Percentiles rank a stretch among this genome's conserved stretches.
Evolutionary conservation across 2,797 vertebrate genomes (phyloP).

Genomic region (Spinibarbus caldwelli): DNA sequence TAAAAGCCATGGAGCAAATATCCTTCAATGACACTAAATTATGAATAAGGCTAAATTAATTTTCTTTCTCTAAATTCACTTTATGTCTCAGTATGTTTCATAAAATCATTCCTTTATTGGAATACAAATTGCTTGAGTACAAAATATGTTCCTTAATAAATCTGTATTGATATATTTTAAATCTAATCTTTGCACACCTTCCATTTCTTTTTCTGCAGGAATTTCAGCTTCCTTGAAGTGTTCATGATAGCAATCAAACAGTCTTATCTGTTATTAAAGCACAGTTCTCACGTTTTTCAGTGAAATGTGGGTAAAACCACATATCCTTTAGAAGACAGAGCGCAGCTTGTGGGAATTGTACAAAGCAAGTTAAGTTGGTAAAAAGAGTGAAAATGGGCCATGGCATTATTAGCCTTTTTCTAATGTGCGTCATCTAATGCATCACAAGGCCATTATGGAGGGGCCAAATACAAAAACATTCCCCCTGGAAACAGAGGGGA

Average conservation of each 20-base stretch:
- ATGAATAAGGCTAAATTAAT: neutral
- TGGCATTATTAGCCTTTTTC: conserved; percentile 43
- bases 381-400: conserved; percentile 48
- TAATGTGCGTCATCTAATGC: conserved; percentile 43
- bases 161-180: neutral
- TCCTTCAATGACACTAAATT: neutral
- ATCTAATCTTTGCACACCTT: neutral
- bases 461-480: conserved; percentile 34
- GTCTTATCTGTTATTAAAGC: conserved; percentile 37
- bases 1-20: neutral
- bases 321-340: conserved; percentile 12
- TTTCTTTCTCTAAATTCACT: conserved; percentile 3
- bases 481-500: conserved; percentile 19
- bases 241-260: conserved; percentile 33
- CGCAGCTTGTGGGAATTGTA: conserved; percentile 9
- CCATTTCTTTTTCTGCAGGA: neutral
- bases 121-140: neutral
- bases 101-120: neutral
- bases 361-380: conserved; percentile 22
- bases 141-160: conserved; percentile 3
- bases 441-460: conserved; percentile 34
- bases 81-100: neutral
- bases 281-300: conserved; percentile 15
- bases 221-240: conserved; percentile 22
- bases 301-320: neutral